Conservation (phyloP, 2,888 invertebrate species). For the Ceraclea dissimilis region DNA sequence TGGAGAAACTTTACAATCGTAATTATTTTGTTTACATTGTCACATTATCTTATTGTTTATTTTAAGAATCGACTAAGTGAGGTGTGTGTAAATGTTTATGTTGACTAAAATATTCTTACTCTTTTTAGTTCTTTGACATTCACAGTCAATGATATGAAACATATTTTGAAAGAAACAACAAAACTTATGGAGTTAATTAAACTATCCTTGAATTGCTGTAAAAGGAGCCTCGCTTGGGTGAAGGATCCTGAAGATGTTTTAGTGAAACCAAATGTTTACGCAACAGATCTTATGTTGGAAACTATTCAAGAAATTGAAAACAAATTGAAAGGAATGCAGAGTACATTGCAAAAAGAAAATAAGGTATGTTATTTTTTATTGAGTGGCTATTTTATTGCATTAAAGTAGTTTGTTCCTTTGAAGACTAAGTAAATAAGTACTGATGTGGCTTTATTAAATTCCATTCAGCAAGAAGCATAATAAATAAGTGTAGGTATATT, state of each 20-base stretch:
- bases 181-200: slow-evolving; percentile 41
- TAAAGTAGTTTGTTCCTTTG: background rate
- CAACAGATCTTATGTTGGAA: slow-evolving; percentile 18
- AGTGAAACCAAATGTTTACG: slow-evolving; percentile 8
- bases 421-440: too few species aligned
- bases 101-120: background rate
- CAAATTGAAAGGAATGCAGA: slow-evolving; percentile 6
- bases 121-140: background rate
- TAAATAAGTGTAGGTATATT: too few species aligned
- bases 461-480: too few species aligned
- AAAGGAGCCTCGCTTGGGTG: slow-evolving; percentile 37
- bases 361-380: background rate
- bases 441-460: too few species aligned
- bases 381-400: too few species aligned
- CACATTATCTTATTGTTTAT: background rate
- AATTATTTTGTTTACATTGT: background rate
- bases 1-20: background rate
- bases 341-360: background rate
- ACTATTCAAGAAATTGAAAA: slow-evolving; percentile 12
- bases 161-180: slow-evolving; percentile 38
- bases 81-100: background rate
- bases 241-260: slow-evolving; percentile 28
- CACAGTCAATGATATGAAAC: background rate
- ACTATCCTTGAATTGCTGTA: slow-evolving; percentile 39
- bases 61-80: background rate